These are phyloP conservation scores for Caenorhabditis doughertyi DNA, from an alignment of 2,888 invertebrate species.

Conservation along the genomic window DNA sequence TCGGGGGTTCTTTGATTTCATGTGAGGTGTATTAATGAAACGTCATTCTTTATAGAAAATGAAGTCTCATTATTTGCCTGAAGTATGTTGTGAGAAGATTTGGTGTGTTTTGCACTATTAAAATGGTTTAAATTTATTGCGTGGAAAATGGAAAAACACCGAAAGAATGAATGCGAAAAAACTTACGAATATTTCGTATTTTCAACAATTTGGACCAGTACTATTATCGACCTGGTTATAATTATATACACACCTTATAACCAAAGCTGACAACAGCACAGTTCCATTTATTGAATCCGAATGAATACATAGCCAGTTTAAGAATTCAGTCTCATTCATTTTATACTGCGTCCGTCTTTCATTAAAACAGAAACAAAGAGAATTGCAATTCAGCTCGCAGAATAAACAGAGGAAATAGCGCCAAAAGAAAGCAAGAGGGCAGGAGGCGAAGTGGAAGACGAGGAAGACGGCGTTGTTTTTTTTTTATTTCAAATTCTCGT, in stretches of 20 bases:
- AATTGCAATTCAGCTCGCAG: not conserved
- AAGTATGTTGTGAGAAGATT: too few relatives aligned
- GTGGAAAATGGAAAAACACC: too few relatives aligned
- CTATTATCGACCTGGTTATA: constrained; percentile 18
- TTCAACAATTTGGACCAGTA: not conserved
- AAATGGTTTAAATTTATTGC: too few relatives aligned
- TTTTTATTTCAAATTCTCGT: not conserved
- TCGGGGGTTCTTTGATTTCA: too few relatives aligned
- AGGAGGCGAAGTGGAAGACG: not conserved
- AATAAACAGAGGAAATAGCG: not conserved
- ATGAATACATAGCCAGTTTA: not conserved
- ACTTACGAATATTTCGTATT: too few relatives aligned
- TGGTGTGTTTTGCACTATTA: too few relatives aligned
- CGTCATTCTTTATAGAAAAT: too few relatives aligned
- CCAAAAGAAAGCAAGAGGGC: not conserved
- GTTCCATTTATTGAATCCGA: not conserved
- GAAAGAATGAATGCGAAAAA: too few relatives aligned
- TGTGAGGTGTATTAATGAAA: too few relatives aligned
- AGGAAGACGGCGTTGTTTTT: not conserved
- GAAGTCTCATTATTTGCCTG: too few relatives aligned
- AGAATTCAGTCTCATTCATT: not conserved
- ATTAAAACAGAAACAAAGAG: not conserved
- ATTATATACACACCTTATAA: not conserved
- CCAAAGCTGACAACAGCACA: constrained; percentile 1
- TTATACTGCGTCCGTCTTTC: not conserved